phyloP scores from a whole-genome alignment of 1,140 invertebrate species.

The Trachymyrmex cornetzi region DNA sequence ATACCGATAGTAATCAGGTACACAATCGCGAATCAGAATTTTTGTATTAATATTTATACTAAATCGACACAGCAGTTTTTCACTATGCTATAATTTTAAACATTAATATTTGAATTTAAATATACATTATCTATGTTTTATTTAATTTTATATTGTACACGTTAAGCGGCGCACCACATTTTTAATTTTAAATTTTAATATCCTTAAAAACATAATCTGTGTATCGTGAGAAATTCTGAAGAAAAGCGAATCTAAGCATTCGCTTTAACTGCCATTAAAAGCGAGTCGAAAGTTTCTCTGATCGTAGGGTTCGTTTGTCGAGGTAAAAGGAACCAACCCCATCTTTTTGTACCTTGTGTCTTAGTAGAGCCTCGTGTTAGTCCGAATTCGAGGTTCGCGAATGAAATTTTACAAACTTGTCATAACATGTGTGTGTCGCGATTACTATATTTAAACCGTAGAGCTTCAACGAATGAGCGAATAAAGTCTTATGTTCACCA shows the following conservation, averaged over 20 bases:
- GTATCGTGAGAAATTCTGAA: neutral
- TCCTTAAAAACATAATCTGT: neutral
- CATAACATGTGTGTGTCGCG: conserved; percentile 72
- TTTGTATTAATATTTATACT: neutral
- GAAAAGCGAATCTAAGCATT: conserved; percentile 3
- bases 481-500: conserved; percentile 77
- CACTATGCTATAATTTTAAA: neutral
- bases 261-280: conserved; percentile 47
- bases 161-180: neutral
- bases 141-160: neutral
- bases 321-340: conserved; percentile 35
- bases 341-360: conserved; percentile 73
- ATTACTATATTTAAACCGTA: conserved; percentile 66
- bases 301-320: conserved; percentile 52
- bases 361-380: conserved; percentile 60
- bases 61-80: neutral
- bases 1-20: neutral
- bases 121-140: neutral
- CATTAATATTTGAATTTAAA: conserved; percentile 1
- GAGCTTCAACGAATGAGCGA: conserved; percentile 73
- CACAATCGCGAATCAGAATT: neutral
- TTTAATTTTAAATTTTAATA: conserved; percentile 22
- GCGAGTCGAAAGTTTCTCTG: conserved; percentile 39
- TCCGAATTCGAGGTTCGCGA: conserved; percentile 55
- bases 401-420: conserved; percentile 74